These are phyloP conservation scores for Gari tellinella DNA, from an alignment of 2,888 invertebrate species.

Conservation along the genomic window DNA sequence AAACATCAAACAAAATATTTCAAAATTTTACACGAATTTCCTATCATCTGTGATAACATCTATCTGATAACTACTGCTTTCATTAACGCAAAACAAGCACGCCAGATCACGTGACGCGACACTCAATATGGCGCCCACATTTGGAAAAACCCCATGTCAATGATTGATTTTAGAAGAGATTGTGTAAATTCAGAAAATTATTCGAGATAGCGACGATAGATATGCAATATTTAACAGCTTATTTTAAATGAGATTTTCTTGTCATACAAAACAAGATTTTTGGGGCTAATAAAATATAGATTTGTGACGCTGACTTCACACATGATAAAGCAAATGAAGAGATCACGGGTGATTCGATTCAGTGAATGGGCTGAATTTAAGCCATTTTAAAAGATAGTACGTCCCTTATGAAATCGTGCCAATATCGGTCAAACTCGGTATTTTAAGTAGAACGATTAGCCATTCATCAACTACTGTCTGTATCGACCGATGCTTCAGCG, in stretches of 20 bases:
- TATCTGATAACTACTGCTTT: constrained; percentile 18
- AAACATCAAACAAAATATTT: constrained; percentile 41
- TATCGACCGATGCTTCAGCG: no score
- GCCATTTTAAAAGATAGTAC: no score
- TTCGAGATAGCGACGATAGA: constrained; percentile 12
- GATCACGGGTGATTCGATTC: no score
- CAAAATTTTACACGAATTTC: constrained; percentile 31
- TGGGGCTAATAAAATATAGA: constrained; percentile 10
- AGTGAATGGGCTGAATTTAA: no score
- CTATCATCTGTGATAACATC: constrained; percentile 36
- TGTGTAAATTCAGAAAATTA: constrained; percentile 20
- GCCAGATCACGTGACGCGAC: constrained; percentile 6
- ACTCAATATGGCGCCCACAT: constrained; percentile 9
- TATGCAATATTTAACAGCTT: constrained; percentile 30
- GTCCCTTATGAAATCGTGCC: no score
- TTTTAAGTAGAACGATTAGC: no score
- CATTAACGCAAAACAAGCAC: constrained; percentile 11
- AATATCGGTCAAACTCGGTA: no score
- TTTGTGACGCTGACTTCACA: not conserved
- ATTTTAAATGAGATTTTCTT: constrained; percentile 16
- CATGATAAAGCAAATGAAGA: no score
- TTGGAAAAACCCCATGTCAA: constrained; percentile 4
- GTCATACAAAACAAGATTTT: constrained; percentile 5
- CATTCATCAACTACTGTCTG: no score
- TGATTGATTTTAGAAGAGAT: not conserved